Conservation (phyloP, 2,797 vertebrate species). For the Crocodylus rhombifer region DNA sequence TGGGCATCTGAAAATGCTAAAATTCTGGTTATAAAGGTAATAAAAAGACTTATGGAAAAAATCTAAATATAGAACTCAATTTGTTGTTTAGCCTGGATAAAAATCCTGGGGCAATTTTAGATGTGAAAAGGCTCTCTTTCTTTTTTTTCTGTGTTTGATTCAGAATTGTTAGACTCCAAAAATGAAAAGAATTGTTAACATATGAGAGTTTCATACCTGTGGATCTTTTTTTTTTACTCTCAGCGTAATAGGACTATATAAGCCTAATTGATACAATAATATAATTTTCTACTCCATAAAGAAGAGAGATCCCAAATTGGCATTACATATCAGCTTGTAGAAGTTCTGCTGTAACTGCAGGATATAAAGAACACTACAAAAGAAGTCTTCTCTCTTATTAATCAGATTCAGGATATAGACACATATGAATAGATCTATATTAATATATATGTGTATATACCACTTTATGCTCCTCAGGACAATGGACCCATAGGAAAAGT, state of each 20-base stretch:
- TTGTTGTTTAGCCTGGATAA: not conserved
- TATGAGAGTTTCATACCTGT: not conserved
- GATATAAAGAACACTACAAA: not conserved
- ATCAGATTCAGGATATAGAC: too few relatives aligned
- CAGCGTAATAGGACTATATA: not conserved
- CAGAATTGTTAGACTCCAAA: not conserved
- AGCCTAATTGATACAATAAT: not conserved
- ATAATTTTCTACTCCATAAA: not conserved
- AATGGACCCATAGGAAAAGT: not conserved
- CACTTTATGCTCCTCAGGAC: not conserved
- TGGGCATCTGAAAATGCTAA: not conserved
- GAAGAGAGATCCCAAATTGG: not conserved
- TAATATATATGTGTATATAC: not conserved
- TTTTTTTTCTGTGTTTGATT: not conserved
- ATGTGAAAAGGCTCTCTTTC: not conserved
- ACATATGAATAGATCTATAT: not conserved
- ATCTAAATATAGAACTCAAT: not conserved
- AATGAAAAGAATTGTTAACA: not conserved
- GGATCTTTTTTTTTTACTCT: not conserved
- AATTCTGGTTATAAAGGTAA: conserved; percentile 2
- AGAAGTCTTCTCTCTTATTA: not conserved
- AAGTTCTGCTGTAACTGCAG: not conserved
- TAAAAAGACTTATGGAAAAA: not conserved
- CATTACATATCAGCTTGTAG: not conserved
- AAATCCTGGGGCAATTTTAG: conserved; percentile 11